Evolutionary conservation across 2,797 vertebrate genomes (phyloP).

Genomic region (Microctenopoma steveboyesi): DNA sequence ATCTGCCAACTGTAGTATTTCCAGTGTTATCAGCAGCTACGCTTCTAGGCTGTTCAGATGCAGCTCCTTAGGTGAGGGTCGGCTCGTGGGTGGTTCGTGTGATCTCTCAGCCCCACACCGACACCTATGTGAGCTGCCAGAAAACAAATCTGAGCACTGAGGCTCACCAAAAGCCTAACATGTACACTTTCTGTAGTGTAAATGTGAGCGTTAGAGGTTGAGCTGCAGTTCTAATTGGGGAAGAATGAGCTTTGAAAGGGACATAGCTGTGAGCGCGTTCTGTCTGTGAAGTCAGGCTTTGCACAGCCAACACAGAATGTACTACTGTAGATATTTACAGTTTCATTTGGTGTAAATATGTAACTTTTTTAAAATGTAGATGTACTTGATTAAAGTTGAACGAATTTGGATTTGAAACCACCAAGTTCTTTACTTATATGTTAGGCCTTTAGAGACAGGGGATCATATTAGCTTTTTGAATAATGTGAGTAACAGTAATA

Average conservation of each 20-base stretch:
- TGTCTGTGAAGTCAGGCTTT: slow-evolving; percentile 22
- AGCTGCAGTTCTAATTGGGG: slow-evolving; percentile 26
- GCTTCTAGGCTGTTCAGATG: slow-evolving; percentile 8
- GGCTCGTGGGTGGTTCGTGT: neutral
- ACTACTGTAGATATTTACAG: slow-evolving; percentile 57
- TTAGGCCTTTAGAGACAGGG: neutral
- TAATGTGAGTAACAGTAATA: slow-evolving; percentile 54
- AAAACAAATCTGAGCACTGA: neutral
- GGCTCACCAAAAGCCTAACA: slow-evolving; percentile 8
- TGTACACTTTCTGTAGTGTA: slow-evolving; percentile 1
- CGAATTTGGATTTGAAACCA: slow-evolving; percentile 33
- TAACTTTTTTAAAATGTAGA: slow-evolving; percentile 21
- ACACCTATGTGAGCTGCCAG: neutral
- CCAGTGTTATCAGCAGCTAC: neutral
- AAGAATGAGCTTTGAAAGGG: slow-evolving; percentile 8
- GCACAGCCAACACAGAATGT: slow-evolving; percentile 45
- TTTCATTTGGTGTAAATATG: slow-evolving; percentile 61
- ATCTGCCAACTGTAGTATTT: neutral
- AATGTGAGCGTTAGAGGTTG: neutral
- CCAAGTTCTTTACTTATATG: slow-evolving; percentile 32
- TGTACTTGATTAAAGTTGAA: slow-evolving; percentile 12
- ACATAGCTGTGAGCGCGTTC: slow-evolving; percentile 10
- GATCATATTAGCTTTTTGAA: slow-evolving; percentile 8
- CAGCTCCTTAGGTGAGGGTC: slow-evolving; percentile 16
- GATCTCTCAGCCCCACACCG: slow-evolving; percentile 2